phyloP scores from a whole-genome alignment of 2,113 vertebrate species.

The Herpetotheres cachinnans region DNA sequence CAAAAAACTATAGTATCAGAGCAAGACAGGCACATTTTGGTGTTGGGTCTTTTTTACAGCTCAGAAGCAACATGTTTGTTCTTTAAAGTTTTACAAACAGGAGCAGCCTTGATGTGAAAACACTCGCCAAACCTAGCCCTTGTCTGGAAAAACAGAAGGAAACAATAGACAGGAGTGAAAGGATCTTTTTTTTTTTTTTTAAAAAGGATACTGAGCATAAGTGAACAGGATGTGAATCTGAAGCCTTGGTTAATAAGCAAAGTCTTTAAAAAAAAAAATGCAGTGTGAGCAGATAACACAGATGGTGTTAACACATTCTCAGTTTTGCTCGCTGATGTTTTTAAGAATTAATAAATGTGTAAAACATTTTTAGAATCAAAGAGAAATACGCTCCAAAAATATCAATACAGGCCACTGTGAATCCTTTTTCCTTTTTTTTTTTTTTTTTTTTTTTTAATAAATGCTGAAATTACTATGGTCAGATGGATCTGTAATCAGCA shows the following conservation, averaged over 20 bases:
- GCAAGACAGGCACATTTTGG: not conserved
- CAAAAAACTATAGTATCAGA: not conserved
- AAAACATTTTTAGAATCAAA: not conserved
- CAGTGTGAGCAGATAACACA: not conserved
- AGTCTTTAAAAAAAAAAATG: not conserved
- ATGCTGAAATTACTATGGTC: not conserved
- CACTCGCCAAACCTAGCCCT: not conserved
- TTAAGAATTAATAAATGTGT: not conserved
- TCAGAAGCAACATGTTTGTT: not conserved
- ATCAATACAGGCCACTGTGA: not conserved
- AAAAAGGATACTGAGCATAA: not conserved
- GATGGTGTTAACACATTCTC: not conserved
- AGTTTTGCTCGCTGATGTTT: too few species aligned
- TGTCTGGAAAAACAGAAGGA: constrained; percentile 12
- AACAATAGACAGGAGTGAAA: constrained; percentile 31
- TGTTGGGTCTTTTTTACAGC: not conserved
- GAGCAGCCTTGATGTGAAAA: not conserved
- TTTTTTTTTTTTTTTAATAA: not conserved
- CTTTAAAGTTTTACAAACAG: not conserved
- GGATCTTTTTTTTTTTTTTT: not conserved
- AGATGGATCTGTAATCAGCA: not conserved
- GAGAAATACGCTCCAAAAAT: not conserved
- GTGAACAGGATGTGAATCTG: constrained; percentile 29
- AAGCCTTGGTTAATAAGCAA: not conserved
- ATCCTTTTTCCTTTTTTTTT: not conserved